phyloP scores from a whole-genome alignment of 2,113 vertebrate genomes.

The Lophotis ruficrista region DNA sequence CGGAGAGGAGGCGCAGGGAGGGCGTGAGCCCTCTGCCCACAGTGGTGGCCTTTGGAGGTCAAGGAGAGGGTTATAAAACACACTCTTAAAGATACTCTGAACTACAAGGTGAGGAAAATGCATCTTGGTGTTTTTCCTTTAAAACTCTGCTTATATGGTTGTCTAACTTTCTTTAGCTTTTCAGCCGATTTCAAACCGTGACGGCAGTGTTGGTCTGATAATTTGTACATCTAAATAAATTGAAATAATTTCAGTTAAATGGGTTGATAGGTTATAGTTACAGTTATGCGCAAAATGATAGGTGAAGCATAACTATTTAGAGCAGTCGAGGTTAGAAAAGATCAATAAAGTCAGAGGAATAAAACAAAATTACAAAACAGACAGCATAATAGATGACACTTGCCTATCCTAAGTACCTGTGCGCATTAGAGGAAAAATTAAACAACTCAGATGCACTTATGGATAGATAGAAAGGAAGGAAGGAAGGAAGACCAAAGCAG shows the following conservation, averaged over 20 bases:
- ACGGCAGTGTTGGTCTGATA: rapidly evolving
- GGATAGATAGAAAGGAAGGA: not conserved
- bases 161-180: not conserved
- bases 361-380: rapidly evolving
- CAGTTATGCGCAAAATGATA: rapidly evolving
- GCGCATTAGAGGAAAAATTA: not conserved
- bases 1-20: too few species aligned
- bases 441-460: rapidly evolving
- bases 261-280: not conserved
- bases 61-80: rapidly evolving
- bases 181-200: rapidly evolving
- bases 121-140: not conserved
- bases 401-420: not conserved
- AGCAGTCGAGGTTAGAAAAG: not conserved
- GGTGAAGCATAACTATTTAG: not conserved
- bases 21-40: not conserved
- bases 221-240: not conserved
- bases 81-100: rapidly evolving
- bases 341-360: not conserved
- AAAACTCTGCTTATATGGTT: not conserved
- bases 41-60: too few species aligned
- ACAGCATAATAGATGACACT: not conserved
- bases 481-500: not conserved
- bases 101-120: not conserved
- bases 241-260: not conserved